These are phyloP conservation scores for Hassar affinis DNA, from an alignment of 2,113 vertebrate genomes.

Conservation along the genomic window DNA sequence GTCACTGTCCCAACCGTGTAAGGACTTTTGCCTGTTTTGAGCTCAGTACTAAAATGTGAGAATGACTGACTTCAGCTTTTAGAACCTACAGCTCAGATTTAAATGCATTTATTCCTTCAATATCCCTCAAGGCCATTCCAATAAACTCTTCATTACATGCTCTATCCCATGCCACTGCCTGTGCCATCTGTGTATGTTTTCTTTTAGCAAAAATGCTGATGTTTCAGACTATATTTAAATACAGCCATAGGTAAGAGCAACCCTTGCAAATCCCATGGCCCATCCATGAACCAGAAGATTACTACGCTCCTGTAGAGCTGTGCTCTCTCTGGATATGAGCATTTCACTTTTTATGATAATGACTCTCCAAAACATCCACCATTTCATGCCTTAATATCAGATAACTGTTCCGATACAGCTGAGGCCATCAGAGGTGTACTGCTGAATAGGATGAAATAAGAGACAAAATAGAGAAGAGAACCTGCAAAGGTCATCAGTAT, in stretches of 20 bases:
- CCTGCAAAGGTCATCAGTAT: constrained; percentile 57
- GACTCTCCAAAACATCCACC: constrained; percentile 44
- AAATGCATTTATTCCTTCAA: constrained; percentile 72
- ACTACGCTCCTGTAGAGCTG: constrained; percentile 3
- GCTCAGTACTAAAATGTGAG: constrained; percentile 14
- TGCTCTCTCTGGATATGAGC: constrained; percentile 38
- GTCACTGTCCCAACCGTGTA: neutral
- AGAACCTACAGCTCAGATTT: constrained; percentile 48
- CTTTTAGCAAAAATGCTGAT: constrained; percentile 55
- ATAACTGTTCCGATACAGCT: constrained; percentile 40
- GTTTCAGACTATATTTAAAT: constrained; percentile 59
- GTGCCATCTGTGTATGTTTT: constrained; percentile 24
- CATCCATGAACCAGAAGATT: neutral
- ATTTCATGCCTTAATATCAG: constrained; percentile 40
- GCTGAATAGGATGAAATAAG: constrained; percentile 54
- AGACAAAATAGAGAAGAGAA: constrained; percentile 43
- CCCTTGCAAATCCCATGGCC: constrained; percentile 24
- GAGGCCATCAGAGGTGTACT: constrained; percentile 53
- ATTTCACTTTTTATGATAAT: constrained; percentile 53
- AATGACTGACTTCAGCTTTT: constrained; percentile 24
- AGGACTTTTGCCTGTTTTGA: neutral
- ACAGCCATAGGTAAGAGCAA: constrained; percentile 54
- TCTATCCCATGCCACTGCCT: neutral
- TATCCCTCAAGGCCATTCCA: constrained; percentile 48
- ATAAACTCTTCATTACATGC: constrained; percentile 49